Evolutionary conservation across 2,797 vertebrate species (phyloP).

Genomic region (Momotus momota): DNA sequence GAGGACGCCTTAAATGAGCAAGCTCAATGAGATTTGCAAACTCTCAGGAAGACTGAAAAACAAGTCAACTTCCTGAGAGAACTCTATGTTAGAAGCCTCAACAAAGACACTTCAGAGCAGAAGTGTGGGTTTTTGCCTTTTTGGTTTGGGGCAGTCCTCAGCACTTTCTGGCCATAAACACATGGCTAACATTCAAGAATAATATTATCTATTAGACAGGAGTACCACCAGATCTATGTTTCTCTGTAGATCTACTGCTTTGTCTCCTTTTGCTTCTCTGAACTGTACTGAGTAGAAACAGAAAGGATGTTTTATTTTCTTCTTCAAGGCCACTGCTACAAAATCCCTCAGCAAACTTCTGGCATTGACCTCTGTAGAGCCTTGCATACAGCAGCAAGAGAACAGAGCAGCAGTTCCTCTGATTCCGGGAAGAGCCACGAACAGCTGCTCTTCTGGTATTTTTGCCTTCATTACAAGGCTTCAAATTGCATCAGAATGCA

Average conservation of each 20-base stretch:
- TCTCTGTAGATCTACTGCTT: not conserved
- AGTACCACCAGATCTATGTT: not conserved
- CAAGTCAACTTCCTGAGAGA: not conserved
- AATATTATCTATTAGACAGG: not conserved
- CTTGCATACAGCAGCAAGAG: not conserved
- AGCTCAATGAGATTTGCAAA: not conserved
- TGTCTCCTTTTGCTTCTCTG: not conserved
- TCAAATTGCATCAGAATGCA: slow-evolving; percentile 29
- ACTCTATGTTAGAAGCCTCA: not conserved
- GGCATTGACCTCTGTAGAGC: not conserved
- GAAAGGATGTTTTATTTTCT: not conserved
- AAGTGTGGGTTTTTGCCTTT: not conserved
- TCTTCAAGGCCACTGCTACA: not conserved
- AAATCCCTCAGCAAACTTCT: slow-evolving; percentile 19
- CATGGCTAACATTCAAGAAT: not conserved
- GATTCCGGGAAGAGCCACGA: not conserved
- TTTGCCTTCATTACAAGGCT: slow-evolving; percentile 34
- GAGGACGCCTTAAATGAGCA: not conserved
- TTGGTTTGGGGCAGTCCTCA: not conserved
- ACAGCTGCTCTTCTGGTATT: slow-evolving; percentile 23
- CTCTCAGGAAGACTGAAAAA: not conserved
- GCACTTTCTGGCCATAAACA: not conserved
- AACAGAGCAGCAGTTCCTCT: not conserved
- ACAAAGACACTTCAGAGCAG: not conserved
- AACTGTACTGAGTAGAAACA: not conserved